Conservation (phyloP, 2,113 vertebrate genomes). For the Pelmatolapia mariae region DNA sequence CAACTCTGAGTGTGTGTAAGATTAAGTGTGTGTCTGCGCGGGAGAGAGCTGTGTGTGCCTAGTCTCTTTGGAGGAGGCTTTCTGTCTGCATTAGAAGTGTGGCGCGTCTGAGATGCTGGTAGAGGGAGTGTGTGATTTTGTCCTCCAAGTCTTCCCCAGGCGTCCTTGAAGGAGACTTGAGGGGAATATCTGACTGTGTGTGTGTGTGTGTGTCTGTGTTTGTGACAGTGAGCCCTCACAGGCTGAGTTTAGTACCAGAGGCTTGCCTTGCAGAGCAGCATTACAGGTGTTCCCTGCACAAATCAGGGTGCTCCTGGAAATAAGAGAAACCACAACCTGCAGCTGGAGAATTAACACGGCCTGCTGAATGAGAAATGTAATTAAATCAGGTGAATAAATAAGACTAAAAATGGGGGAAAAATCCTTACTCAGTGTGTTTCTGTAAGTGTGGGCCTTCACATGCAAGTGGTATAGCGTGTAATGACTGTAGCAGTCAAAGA, state of each 20-base stretch:
- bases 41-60: slow-evolving; percentile 9
- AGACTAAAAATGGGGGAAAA: background rate
- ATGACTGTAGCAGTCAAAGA: slow-evolving; percentile 21
- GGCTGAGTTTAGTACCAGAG: slow-evolving; percentile 38
- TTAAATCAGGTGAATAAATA: slow-evolving; percentile 16
- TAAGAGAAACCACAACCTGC: slow-evolving; percentile 19
- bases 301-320: slow-evolving; percentile 26
- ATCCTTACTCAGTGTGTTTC: slow-evolving; percentile 5
- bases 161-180: slow-evolving; percentile 68
- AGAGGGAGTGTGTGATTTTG: slow-evolving; percentile 66
- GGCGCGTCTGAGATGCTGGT: slow-evolving; percentile 54
- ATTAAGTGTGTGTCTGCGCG: background rate
- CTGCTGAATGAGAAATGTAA: slow-evolving; percentile 35
- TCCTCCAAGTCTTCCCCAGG: slow-evolving; percentile 68
- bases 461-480: slow-evolving; percentile 18
- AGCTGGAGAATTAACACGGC: slow-evolving; percentile 9
- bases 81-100: slow-evolving; percentile 64
- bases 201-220: background rate
- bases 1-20: slow-evolving; percentile 8
- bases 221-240: slow-evolving; percentile 27
- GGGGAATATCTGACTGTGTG: slow-evolving; percentile 47
- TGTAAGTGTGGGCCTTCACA: background rate
- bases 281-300: slow-evolving; percentile 54
- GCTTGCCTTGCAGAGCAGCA: slow-evolving; percentile 47
- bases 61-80: slow-evolving; percentile 55